Evolutionary conservation across 2,888 invertebrate species (phyloP).

Genomic region (Litoditis marina): DNA sequence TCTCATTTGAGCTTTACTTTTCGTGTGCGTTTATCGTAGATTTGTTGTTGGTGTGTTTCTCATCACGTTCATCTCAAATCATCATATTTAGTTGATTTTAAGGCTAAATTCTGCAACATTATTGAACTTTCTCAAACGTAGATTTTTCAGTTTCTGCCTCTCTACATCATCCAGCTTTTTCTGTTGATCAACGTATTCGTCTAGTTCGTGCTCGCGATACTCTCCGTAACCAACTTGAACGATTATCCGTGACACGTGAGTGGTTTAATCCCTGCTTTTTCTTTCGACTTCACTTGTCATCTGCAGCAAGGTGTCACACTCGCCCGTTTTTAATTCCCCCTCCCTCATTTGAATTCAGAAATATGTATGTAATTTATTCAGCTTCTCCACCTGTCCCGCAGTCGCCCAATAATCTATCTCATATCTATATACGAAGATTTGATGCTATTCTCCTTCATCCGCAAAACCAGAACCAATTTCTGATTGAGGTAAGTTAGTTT

Average conservation of each 20-base stretch:
- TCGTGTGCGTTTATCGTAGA: no score
- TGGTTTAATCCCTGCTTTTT: background rate
- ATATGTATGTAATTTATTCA: background rate
- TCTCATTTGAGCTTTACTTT: no score
- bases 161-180: constrained; percentile 36
- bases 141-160: constrained; percentile 25
- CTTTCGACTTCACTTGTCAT: background rate
- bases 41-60: no score
- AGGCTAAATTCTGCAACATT: background rate
- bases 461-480: background rate
- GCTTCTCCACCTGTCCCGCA: no score
- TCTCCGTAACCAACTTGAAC: constrained; percentile 5
- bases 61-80: no score
- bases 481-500: constrained; percentile 20
- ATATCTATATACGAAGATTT: background rate
- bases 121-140: background rate
- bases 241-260: background rate
- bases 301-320: background rate
- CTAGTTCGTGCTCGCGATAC: constrained; percentile 18
- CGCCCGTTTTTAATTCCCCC: background rate
- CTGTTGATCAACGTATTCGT: constrained; percentile 22
- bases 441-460: background rate
- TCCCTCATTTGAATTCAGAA: no score
- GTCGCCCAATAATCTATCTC: background rate
- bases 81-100: no score